These are phyloP conservation scores for Euproctis similis DNA, from an alignment of 2,888 invertebrate genomes.

Conservation along the genomic window DNA sequence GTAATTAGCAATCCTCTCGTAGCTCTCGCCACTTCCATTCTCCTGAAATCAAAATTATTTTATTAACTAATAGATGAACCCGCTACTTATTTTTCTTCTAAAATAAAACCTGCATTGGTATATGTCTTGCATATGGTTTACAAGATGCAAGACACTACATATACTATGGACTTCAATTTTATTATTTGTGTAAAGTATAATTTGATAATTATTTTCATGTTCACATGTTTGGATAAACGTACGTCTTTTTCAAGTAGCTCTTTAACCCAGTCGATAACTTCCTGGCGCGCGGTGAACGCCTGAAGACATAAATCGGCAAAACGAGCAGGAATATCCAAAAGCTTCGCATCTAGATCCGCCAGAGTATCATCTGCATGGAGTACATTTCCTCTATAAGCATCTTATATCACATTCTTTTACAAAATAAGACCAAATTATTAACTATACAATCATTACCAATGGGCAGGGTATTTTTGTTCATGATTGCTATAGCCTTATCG, in stretches of 20 bases:
- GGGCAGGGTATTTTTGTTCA: conserved; percentile 31
- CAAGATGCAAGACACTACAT: too few relatives aligned
- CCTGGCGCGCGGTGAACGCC: conserved; percentile 58
- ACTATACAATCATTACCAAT: conserved; percentile 43
- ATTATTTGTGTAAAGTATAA: too few relatives aligned
- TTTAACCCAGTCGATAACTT: conserved; percentile 64
- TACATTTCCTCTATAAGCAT: too few relatives aligned
- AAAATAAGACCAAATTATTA: too few relatives aligned
- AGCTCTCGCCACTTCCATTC: conserved; percentile 33
- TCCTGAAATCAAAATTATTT: conserved; percentile 17
- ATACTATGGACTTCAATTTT: too few relatives aligned
- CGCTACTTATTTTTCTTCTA: too few relatives aligned
- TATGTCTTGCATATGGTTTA: too few relatives aligned
- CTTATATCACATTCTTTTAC: too few relatives aligned
- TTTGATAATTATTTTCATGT: too few relatives aligned
- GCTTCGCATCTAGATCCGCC: conserved; percentile 42
- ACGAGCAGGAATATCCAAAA: conserved; percentile 42
- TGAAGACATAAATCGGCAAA: conserved; percentile 61
- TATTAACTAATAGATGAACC: too few relatives aligned
- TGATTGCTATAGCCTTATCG: conserved; percentile 40
- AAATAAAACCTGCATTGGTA: too few relatives aligned
- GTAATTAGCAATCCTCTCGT: conserved; percentile 46
- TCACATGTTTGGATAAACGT: conserved; percentile 12
- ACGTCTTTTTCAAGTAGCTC: conserved; percentile 45
- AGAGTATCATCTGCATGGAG: conserved; percentile 45